Evolutionary conservation across 1,140 invertebrate genomes (phyloP), one percentile per base, ranked within the genome.

Genomic region (Pseudomyrmex dendroicus): DNA sequence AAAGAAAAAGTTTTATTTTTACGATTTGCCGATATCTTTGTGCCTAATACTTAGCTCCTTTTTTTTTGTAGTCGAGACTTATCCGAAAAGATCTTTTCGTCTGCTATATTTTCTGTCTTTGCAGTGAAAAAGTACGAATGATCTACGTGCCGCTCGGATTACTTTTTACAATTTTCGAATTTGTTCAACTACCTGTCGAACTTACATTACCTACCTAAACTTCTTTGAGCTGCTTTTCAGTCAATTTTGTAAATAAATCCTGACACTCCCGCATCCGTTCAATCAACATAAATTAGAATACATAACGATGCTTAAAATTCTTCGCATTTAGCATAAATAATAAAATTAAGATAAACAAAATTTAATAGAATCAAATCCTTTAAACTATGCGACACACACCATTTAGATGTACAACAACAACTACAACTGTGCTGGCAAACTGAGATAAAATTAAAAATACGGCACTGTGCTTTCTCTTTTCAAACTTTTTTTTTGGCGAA

Each of bases 261-360:
- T 7, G 35, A 89, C 85, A 73, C 62, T 54, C 44, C 12, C 2
- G 4, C 15, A 22, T 68, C 72, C 15, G 5, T 15, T 61, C 59
- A 77, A 89, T 89, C 82, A 63, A 73, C 76, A 89, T 89, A 86
- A 63, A 89, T 89, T 86, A 84, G 64, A 88, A 89, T 89, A 89
- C 61, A 64, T 89, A 88, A 89, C 66, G 64, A 86, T 64, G 50
- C 25, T 57, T 77, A 87, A 64, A 59, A 73, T 70, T 77, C 67
- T 12, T 80, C 2, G 15, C 50, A 77, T 86, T 89, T 86, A 89
- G 35, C 84, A 89, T 89, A 88, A 89, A 85, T 63, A 61, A 52
- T 73, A 72, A 88, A 88, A 88, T 73, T 88, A 52, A 17, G 72
- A 72, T 72, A 74, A 86, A 68, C 22, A 5, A 35, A 67, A 84